Conservation (phyloP, 1,140 invertebrate genomes). For the Xylocopa sonorina region DNA sequence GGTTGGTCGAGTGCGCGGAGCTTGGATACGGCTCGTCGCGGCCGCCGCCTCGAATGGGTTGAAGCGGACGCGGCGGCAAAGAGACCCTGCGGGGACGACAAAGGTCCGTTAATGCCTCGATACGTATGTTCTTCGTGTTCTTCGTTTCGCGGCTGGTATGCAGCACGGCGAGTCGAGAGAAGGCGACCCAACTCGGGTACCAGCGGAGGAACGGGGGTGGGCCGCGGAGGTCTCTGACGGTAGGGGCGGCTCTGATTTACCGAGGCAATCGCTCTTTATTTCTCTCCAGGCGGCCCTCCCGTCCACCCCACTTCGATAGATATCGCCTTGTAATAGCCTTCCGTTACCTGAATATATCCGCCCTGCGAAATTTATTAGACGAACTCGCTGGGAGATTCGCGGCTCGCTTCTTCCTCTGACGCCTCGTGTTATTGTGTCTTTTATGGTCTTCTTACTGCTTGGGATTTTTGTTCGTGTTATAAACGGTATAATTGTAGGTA, state of each 20-base stretch:
- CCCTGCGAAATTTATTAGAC: conserved; percentile 64
- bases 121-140: conserved; percentile 78
- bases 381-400: conserved; percentile 33
- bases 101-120: conserved; percentile 77
- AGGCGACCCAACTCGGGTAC: conserved; percentile 51
- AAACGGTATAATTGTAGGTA: too few relatives aligned
- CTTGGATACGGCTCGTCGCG: conserved; percentile 53
- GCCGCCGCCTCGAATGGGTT: conserved; percentile 53
- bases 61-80: conserved; percentile 49
- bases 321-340: conserved; percentile 82
- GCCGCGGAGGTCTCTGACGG: too few relatives aligned
- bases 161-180: conserved; percentile 58
- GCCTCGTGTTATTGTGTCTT: conserved; percentile 9
- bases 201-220: conserved; percentile 23
- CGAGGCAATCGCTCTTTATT: conserved; percentile 82
- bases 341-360: conserved; percentile 82
- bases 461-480: not conserved
- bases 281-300: conserved; percentile 82
- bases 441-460: not conserved
- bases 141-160: conserved; percentile 68
- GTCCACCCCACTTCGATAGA: conserved; percentile 78
- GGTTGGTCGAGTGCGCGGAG: conserved; percentile 49
- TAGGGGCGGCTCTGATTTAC: conserved; percentile 78
- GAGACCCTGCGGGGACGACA: conserved; percentile 67
- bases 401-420: conserved; percentile 22